Base-by-base conservation (phyloP, 2,888 invertebrate species). In the Kuschelorhynchus macadamiae region DNA sequence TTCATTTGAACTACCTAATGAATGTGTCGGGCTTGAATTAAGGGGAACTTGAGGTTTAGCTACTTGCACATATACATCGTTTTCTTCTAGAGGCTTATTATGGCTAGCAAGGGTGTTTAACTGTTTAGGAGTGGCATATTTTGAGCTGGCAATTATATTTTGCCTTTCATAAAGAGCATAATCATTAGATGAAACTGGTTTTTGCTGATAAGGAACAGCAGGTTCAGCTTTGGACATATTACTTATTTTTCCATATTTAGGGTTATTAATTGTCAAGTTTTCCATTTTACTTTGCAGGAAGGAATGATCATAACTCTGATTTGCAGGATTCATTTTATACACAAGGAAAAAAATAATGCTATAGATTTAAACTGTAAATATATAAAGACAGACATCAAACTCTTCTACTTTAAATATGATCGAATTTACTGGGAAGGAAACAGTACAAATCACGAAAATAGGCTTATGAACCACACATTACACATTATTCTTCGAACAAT, bases 61-160 rank as follows among this genome's bases (percentile, higher is more conserved):
- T 74, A 83, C 83, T 70, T 83, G 83, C 14, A 84, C 84, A 73
- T 84, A 84, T 30, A 84, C 81, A 75, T 84, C 81, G 64, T 81
- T 81, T 66, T 83, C 84, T 80, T 83, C 80, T 7, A 25, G 4
- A 25, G 3, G 4, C 73, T 81, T 79, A 4, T 79, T 57, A 76
- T 82, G 14, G 1, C 79, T 80, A 62, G 86, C 86, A 70, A 89
- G 86, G 53, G 88, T 88, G 78, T 91, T 91, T 7, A 92, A 88
- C 72, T 90, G 87, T 80, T 92, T 92, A 53, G 92, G 91, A 33
- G 91, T 91, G 42, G 92, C 91, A 80, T 90, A 93, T 80, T 93
- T 92, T 8, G 92, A 91, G 50, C 92, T 89, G 16, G 91, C 90
- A 76, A 92, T 92, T 63, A 92, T 90, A 78, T 91, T 92, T 65